Percentiles rank a stretch among this genome's conserved stretches.
Conservation (phyloP, 2,888 invertebrate species). For the Rhopalosiphum nymphaeae region DNA sequence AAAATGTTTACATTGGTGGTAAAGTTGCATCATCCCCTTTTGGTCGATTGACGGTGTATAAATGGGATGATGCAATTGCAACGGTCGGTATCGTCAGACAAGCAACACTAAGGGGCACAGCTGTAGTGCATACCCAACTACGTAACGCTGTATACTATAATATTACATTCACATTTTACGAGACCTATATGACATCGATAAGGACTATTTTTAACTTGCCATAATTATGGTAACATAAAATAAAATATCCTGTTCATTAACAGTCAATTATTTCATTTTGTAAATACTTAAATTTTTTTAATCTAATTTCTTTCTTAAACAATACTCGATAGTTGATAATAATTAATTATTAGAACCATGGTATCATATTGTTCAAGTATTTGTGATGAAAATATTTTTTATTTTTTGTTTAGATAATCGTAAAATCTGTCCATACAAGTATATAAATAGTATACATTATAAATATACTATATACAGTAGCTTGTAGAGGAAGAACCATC, state of each 20-base stretch:
- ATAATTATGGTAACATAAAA: not conserved
- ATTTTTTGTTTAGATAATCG: too few species aligned
- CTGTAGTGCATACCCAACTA: not conserved
- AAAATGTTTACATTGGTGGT: not conserved
- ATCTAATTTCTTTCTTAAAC: too few species aligned
- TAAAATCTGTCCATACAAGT: too few species aligned
- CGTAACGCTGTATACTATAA: not conserved
- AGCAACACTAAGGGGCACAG: not conserved
- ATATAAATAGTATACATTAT: too few species aligned
- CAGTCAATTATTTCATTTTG: not conserved
- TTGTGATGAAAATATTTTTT: too few species aligned
- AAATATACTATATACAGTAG: too few species aligned
- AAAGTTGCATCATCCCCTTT: not conserved
- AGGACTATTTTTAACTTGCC: not conserved
- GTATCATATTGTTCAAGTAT: too few species aligned
- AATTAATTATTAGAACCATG: too few species aligned
- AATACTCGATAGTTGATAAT: too few species aligned
- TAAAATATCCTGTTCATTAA: not conserved
- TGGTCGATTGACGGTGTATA: not conserved
- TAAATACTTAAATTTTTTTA: not conserved
- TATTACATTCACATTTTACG: not conserved
- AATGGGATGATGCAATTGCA: constrained; percentile 33
- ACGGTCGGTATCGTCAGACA: not conserved
- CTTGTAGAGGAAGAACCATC: too few species aligned
- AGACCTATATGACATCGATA: not conserved